These are phyloP conservation scores for Acanthopleura granulata DNA, from an alignment of 2,888 invertebrate genomes.

Conservation along the genomic window DNA sequence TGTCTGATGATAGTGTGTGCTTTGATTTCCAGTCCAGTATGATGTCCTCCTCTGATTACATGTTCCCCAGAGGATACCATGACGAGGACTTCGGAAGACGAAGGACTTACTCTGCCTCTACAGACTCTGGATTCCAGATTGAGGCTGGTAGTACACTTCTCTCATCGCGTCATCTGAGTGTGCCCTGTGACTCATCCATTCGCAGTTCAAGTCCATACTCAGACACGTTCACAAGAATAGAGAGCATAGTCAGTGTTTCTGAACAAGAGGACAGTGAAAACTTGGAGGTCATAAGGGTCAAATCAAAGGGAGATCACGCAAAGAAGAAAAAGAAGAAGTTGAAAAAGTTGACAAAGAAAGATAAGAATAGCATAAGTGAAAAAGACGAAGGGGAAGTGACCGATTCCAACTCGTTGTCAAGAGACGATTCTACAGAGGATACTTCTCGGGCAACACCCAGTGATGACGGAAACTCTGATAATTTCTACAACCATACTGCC, in stretches of 20 bases:
- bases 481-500: not conserved
- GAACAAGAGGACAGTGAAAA: slow-evolving; percentile 29
- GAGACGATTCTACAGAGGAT: not conserved
- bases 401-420: not conserved
- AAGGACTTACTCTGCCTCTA: slow-evolving; percentile 33
- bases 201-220: not conserved
- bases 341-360: slow-evolving; percentile 18
- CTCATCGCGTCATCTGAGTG: not conserved
- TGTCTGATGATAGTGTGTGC: not conserved
- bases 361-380: not conserved
- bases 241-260: slow-evolving; percentile 23
- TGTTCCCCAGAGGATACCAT: not conserved
- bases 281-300: slow-evolving; percentile 48
- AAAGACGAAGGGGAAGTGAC: not conserved
- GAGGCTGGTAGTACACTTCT: slow-evolving; percentile 27
- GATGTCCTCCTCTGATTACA: slow-evolving; percentile 2
- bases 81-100: slow-evolving; percentile 18
- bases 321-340: slow-evolving; percentile 31
- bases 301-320: slow-evolving; percentile 31
- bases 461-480: not conserved
- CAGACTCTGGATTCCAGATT: slow-evolving; percentile 41
- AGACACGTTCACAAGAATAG: slow-evolving; percentile 25
- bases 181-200: not conserved
- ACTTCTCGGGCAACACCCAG: not conserved
- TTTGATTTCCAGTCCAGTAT: not conserved